Percentiles rank a stretch among this genome's conserved stretches.
These are phyloP conservation scores for Pseudomugil tenellus DNA, from an alignment of 2,797 vertebrate species.

Conservation along the genomic window DNA sequence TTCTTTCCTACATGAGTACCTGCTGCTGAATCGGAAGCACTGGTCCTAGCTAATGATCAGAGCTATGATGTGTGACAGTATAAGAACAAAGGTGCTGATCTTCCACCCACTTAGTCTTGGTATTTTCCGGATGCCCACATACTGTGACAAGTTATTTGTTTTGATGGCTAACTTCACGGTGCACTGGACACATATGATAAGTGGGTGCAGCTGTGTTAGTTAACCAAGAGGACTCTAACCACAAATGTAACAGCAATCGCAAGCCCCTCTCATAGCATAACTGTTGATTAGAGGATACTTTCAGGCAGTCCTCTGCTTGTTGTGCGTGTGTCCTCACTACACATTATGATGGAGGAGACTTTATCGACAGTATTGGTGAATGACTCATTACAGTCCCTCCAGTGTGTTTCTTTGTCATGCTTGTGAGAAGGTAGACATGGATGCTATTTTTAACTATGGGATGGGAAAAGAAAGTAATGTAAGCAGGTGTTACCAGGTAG, in stretches of 20 bases:
- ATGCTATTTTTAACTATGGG: constrained; percentile 3
- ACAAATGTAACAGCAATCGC: constrained; percentile 66
- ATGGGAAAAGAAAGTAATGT: not conserved
- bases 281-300: constrained; percentile 66
- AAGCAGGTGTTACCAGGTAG: not conserved
- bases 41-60: constrained; percentile 54
- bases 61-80: constrained; percentile 58
- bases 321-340: constrained; percentile 34
- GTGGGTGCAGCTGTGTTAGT: constrained; percentile 70
- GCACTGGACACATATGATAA: constrained; percentile 60
- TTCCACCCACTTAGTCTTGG: constrained; percentile 48
- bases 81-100: constrained; percentile 60
- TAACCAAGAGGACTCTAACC: constrained; percentile 57
- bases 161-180: constrained; percentile 68
- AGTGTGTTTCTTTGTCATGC: constrained; percentile 13
- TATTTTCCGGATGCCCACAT: constrained; percentile 63
- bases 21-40: constrained; percentile 30
- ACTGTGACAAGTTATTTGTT: constrained; percentile 64
- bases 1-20: constrained; percentile 24
- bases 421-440: constrained; percentile 16
- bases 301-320: constrained; percentile 32
- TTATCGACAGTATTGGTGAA: constrained; percentile 38
- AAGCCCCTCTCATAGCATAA: constrained; percentile 49
- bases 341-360: constrained; percentile 44
- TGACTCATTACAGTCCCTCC: constrained; percentile 47